These are phyloP conservation scores for Epizoanthus stellaris DNA, from an alignment of 92 coral and sea anemone species.

Conservation along the genomic window DNA sequence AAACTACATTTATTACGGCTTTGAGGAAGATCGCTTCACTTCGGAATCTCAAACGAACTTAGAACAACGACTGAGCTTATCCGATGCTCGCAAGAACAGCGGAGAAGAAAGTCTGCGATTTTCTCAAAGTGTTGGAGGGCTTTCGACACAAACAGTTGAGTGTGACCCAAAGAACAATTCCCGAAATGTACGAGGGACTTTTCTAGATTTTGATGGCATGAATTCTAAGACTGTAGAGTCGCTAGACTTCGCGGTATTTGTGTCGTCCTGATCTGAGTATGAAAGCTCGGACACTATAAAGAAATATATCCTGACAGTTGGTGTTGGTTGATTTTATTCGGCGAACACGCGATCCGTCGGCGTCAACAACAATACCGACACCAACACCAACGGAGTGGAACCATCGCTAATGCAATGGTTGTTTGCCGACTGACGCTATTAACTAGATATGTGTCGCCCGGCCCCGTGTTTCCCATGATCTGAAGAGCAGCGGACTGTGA, in stretches of 20 bases:
- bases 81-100: background rate
- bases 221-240: background rate
- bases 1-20: background rate
- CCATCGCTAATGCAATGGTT: too few species aligned
- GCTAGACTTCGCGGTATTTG: slow-evolving; percentile 13
- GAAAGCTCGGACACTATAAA: background rate
- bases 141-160: background rate
- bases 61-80: background rate
- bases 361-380: too few species aligned
- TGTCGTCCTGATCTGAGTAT: background rate
- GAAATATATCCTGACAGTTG: too few species aligned
- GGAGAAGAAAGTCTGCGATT: background rate
- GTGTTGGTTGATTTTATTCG: too few species aligned
- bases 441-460: too few species aligned
- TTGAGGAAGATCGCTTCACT: background rate
- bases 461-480: too few species aligned
- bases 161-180: background rate
- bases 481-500: too few species aligned
- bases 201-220: background rate
- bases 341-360: too few species aligned
- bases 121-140: background rate
- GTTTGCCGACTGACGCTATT: too few species aligned
- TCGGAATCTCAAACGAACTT: background rate
- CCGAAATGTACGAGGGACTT: background rate
- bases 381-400: too few species aligned